Evolutionary conservation across 1,140 invertebrate genomes (phyloP), one percentile per base, ranked within the genome.

Genomic region (Drosophila varians): DNA sequence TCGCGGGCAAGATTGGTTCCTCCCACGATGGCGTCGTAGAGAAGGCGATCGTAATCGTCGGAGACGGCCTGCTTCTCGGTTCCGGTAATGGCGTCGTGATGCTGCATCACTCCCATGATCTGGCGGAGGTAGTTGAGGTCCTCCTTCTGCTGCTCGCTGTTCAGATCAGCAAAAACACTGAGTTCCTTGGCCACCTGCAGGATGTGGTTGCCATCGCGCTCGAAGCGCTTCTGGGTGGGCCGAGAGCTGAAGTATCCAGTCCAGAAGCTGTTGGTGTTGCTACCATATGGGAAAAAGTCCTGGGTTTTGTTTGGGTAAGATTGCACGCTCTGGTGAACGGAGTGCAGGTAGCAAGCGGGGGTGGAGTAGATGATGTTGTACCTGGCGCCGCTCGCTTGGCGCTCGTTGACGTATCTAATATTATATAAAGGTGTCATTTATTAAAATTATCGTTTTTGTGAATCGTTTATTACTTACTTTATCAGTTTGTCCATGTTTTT

Each of bases 241-340:
- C 96, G 93, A 0, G 97, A 99, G 0, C 97, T 97, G 89, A 97
- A 99, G 90, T 98, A 99, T 0, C 98, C 98, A 0, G 96, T 98
- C 98, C 98, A 99, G 90, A 95, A 98, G 0, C 94, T 92, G 77
- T 98, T 95, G 2, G 94, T 92, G 75, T 96, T 94, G 61, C 95
- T 95, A 0, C 96, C 95, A 91, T 99, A 99, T 0, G 98, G 98
- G 79, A 98, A 98, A 92, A 98, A 99, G 77, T 98, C 97, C 71
- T 96, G 95, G 4, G 92, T 91, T 77, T 97, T 97, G 0, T 93
- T 94, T 0, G 95, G 92, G 91, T 96, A 94, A 0, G 91, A 92
- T 0, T 93, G 86, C 54, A 95, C 93, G 3, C 93, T 92, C 72
- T 96, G 93, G 68, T 97, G 93, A 0, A 98, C 88, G 0, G 97